These are phyloP conservation scores for Chloebia gouldiae DNA, from an alignment of 2,113 vertebrate genomes.

Conservation along the genomic window DNA sequence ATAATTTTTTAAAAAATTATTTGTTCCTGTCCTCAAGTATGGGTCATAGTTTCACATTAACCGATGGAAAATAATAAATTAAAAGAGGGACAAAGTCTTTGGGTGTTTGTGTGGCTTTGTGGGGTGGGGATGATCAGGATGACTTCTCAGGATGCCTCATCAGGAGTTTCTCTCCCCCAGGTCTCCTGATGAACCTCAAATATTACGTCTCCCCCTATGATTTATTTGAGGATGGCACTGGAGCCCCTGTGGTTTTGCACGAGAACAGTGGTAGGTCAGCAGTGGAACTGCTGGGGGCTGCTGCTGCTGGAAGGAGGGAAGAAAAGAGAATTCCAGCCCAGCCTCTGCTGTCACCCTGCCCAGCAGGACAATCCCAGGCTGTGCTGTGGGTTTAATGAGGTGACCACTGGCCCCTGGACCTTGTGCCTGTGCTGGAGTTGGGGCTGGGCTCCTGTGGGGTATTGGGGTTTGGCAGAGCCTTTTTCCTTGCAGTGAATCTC, in stretches of 20 bases:
- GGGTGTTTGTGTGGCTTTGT: neutral
- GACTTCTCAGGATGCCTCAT: neutral
- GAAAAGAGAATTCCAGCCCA: neutral
- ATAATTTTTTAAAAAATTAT: neutral
- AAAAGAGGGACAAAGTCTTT: neutral
- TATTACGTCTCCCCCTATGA: slow-evolving; percentile 97
- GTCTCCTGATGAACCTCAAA: slow-evolving; percentile 93
- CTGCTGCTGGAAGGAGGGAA: neutral
- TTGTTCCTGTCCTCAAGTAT: neutral
- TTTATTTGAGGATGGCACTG: slow-evolving; percentile 88
- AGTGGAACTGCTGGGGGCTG: neutral
- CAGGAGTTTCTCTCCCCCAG: slow-evolving; percentile 58
- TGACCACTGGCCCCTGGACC: rapidly evolving
- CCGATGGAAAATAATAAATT: neutral
- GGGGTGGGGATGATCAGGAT: rapidly evolving
- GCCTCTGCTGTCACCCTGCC: neutral
- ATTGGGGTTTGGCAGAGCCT: neutral
- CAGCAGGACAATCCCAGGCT: neutral
- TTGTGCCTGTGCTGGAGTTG: neutral
- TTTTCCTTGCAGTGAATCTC: neutral
- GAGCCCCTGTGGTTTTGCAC: slow-evolving; percentile 81
- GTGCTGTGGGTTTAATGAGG: neutral
- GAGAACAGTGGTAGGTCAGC: slow-evolving; percentile 79
- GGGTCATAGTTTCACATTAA: rapidly evolving
- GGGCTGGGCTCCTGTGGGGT: neutral